Evolutionary conservation across 2,888 invertebrate genomes (phyloP).

Genomic region (Tridacna crocea): DNA sequence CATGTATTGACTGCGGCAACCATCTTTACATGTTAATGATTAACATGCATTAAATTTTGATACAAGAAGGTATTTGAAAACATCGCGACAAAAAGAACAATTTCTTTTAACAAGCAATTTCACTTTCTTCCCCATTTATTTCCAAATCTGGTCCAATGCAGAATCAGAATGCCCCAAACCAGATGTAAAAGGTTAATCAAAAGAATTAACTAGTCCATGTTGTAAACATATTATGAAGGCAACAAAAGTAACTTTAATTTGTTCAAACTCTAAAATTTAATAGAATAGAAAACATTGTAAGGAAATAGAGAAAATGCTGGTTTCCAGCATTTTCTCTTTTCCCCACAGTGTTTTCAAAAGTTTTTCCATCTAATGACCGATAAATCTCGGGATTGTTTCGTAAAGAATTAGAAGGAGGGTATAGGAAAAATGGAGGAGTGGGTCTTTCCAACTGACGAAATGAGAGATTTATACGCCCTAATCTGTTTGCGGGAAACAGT

Average conservation of each 20-base stretch:
- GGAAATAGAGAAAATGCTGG: background rate
- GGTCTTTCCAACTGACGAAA: conserved; percentile 48
- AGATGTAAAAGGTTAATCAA: too few species aligned
- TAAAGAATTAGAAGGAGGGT: too few species aligned
- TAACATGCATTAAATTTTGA: too few species aligned
- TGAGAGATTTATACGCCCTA: conserved; percentile 49
- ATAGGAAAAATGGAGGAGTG: conserved; percentile 10
- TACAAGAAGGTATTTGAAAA: background rate
- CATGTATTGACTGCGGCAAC: too few species aligned
- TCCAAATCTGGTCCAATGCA: too few species aligned
- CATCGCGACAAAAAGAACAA: background rate
- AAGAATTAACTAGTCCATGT: too few species aligned
- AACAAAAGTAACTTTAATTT: background rate
- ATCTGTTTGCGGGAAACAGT: conserved; percentile 42
- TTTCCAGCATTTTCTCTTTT: background rate
- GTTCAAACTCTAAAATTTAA: background rate
- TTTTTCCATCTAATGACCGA: background rate
- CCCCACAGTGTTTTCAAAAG: background rate
- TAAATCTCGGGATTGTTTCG: too few species aligned
- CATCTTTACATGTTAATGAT: too few species aligned
- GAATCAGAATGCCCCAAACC: too few species aligned
- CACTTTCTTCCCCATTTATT: background rate
- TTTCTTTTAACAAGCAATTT: background rate
- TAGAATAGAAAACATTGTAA: background rate
- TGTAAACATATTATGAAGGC: background rate